Evolutionary conservation across 1,140 invertebrate genomes (phyloP), one percentile per base, ranked within the genome.

Genomic region (Asbolus verrucosus): DNA sequence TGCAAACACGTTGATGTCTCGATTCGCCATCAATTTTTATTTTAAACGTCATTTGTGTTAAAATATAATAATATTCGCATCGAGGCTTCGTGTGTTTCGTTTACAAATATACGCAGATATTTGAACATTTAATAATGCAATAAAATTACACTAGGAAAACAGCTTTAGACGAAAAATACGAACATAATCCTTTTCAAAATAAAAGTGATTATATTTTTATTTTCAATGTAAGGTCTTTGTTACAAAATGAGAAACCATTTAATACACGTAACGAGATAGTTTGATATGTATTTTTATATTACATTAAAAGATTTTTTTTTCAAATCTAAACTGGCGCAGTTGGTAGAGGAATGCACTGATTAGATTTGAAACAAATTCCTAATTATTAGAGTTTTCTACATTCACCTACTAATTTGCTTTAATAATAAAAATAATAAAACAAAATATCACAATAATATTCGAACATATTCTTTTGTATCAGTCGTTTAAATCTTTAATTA

Each of bases 231-330:
- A 27, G 24, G 3, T 27, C 46, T 46, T 18, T 46, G n/a, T 5
- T 8, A 36, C 3, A 54, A 54, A 54, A 54, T 54, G 24, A 54
- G 33, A 50, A 54, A n/a, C 46, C 46, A 54, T 54, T 24, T 54
- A n/a, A 54, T 14, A 54, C 46, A 54, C 46, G 5, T 11, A 54
- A 54, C 46, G 27, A 54, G 46, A 54, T 27, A 27, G 27, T 54
- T 54, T 54, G 46, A 54, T 54, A 54, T 54, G 46, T 54, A 54
- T 54, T 54, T 54, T 54, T 24, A 54, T 30, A 11, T 54, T 54
- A 30, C 46, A 54, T 54, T 54, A 54, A 54, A 54, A 11, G 14
- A 54, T 27, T 6, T 54, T 27, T 27, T 14, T 27, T 54, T 27
- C 46, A 24, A 14, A 54, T 11, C 21, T 27, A 54, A 11, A 13